These are phyloP conservation scores for Takifugu bimaculatus DNA, from an alignment of 2,113 vertebrate genomes.

Conservation along the genomic window DNA sequence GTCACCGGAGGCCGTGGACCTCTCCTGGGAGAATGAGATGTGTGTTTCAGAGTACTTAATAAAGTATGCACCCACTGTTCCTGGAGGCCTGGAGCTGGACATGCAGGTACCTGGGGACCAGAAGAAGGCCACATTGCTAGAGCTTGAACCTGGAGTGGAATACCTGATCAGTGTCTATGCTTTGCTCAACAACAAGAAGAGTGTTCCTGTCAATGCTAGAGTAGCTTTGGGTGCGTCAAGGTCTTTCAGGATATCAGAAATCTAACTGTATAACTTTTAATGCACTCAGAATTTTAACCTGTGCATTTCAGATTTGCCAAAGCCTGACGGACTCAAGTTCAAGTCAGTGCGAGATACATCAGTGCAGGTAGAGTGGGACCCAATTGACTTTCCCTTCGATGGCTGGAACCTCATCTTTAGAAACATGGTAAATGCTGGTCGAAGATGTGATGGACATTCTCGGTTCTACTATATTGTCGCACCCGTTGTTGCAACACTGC, in stretches of 20 bases:
- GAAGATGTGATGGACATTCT: no score
- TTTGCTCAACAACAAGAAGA: conserved; percentile 89
- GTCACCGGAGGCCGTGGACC: conserved; percentile 86
- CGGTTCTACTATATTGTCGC: no score
- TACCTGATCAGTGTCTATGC: conserved; percentile 95
- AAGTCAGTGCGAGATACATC: conserved; percentile 92
- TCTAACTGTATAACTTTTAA: background rate
- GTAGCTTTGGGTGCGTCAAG: conserved; percentile 87
- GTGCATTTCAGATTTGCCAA: conserved; percentile 82
- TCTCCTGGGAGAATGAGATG: conserved; percentile 93
- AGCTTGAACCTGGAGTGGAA: conserved; percentile 92
- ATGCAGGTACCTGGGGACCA: conserved; percentile 87
- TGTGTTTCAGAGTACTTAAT: conserved; percentile 86
- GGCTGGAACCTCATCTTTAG: conserved; percentile 94
- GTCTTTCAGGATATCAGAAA: background rate
- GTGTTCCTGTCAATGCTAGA: conserved; percentile 90
- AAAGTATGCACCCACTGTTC: conserved; percentile 84
- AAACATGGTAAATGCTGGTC: conserved; percentile 79
- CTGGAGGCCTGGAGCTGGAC: conserved; percentile 87
- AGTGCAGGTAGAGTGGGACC: conserved; percentile 96
- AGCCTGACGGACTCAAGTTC: conserved; percentile 93
- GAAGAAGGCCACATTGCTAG: conserved; percentile 81
- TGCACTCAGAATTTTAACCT: background rate
- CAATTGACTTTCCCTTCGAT: conserved; percentile 89
- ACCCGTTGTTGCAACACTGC: no score